A percentile compares a stretch with the other conserved stretches of the same genome.
Conservation (phyloP, 1,140 invertebrate genomes). For the Cylas formicarius region DNA sequence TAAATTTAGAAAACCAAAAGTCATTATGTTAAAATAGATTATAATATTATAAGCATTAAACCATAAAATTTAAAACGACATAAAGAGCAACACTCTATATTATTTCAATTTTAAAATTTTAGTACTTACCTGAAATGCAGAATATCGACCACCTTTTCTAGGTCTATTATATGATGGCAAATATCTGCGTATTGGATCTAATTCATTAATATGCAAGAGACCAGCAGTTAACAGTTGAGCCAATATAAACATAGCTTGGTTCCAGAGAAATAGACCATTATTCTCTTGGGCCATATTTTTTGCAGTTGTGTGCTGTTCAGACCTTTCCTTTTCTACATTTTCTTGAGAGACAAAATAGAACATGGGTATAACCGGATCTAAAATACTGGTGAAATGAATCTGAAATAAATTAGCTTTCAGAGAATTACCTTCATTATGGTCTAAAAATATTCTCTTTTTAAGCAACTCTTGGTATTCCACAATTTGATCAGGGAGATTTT, state of each 20-base stretch:
- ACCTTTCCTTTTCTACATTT: slow-evolving; percentile 65
- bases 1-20: too few relatives aligned
- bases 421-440: slow-evolving; percentile 70
- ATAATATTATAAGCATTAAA: too few relatives aligned
- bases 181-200: slow-evolving; percentile 92
- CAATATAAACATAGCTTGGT: slow-evolving; percentile 92
- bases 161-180: slow-evolving; percentile 93
- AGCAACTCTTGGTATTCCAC: slow-evolving; percentile 85
- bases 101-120: too few relatives aligned
- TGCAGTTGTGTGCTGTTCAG: slow-evolving; percentile 61
- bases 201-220: slow-evolving; percentile 87
- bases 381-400: slow-evolving; percentile 1
- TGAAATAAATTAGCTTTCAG: not conserved
- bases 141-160: slow-evolving; percentile 82
- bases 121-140: slow-evolving; percentile 88
- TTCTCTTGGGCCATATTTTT: slow-evolving; percentile 55
- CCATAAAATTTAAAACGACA: too few relatives aligned
- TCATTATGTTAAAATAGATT: too few relatives aligned
- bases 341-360: slow-evolving; percentile 89
- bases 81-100: too few relatives aligned
- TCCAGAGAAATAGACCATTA: slow-evolving; percentile 70
- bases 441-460: slow-evolving; percentile 60
- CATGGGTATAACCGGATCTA: slow-evolving; percentile 72
- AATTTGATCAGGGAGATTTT: slow-evolving; percentile 81
- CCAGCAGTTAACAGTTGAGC: slow-evolving; percentile 83